Evolutionary conservation across 2,888 invertebrate species (phyloP), one percentile per base, ranked within the genome.

Genomic region (Cecidostiba fungosa): DNA sequence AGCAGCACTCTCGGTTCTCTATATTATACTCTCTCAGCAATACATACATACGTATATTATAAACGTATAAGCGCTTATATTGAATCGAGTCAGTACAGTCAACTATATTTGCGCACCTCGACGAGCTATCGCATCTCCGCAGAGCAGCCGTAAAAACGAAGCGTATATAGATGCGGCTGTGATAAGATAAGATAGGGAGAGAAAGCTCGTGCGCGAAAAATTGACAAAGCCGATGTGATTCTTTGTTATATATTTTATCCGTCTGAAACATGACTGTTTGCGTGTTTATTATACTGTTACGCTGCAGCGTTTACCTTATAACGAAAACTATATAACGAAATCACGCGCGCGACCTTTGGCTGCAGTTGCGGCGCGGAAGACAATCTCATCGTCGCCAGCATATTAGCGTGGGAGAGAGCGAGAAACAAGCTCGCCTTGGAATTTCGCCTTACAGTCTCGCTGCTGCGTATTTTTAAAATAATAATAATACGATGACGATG

Each of bases 301-400:
- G n/a, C n/a, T n/a, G 70, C 59, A 82, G 69, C 82, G 36, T 36
- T 36, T n/a, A 6, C 3, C 36, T 3, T 43, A 54, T 54, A 54
- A n/a, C 69, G 66, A 29, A 50, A 26, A 79, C 43, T n/a, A n/a
- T n/a, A 12, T 39, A 10, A 0, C 81, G 32, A 14, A 32, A 23
- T 29, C 14, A 29, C 36, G 62, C 39, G 54, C 19, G 5, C 32
- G 79, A 74, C 79, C 79, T 79, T 78, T 84, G 32, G 54, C 54
- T n/a, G 23, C 23, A 69, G 23, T 69, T 4, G 10, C 32, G 29
- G 69, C 66, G 85, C 82, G 87, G 87, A 86, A 88, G 88, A 78
- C 86, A 85, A 82, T 82, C 85, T 85, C 84, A 81, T 54, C 54
- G 82, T 84, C 86, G 88, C 32, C 2, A 32, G 32, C 3, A 32